Base-by-base conservation (phyloP, 2,888 invertebrate species). In the Caenorhabditis sp. region DNA sequence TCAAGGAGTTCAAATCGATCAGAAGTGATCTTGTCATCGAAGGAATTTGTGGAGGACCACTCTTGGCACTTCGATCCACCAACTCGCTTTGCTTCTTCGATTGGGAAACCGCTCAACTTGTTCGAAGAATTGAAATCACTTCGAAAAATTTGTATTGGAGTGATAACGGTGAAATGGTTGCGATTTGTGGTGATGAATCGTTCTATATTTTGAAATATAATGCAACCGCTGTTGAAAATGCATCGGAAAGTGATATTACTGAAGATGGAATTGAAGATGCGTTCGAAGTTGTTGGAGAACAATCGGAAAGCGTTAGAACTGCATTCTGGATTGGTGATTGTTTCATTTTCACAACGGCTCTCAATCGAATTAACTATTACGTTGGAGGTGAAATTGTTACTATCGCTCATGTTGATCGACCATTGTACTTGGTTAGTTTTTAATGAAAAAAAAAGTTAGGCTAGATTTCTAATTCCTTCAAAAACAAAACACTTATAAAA, bases 361-460 rank as follows among this genome's bases (percentile, higher is more conserved):
- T 96, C 1, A 97, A 99, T 89, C 92, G 97, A 72, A 93, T 99
- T 78, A 97, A 97, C 89, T 99, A 99, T 89, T 99, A 96, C 88
- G 99, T 99, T 21, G 99, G 99, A 31, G 99, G 99, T 21, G 99
- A 99, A 90, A 93, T 99, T 75, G 97, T 99, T 1, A 99, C 97
- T 0, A 93, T 99, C 75, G 95, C 97, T 0, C 99, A 99, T 89
- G 91, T 97, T 73, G 99, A 99, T 89, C 92, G 91, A 88, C 94
- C 95, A 24, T 93, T 99, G 92, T 99, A 99, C 88, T 92, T 99
- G 74, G 73, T 99, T 96, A 88, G 94, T 97, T 61, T n/a, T 10
- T 26, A n/a, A n/a, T n/a, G n/a, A n/a, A n/a, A n/a, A n/a, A n/a
- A n/a, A n/a, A n/a, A n/a, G n/a, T n/a, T n/a, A n/a, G n/a, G n/a